phyloP scores from a whole-genome alignment of 1,140 invertebrate genomes.

The Globodera rostochiensis region DNA sequence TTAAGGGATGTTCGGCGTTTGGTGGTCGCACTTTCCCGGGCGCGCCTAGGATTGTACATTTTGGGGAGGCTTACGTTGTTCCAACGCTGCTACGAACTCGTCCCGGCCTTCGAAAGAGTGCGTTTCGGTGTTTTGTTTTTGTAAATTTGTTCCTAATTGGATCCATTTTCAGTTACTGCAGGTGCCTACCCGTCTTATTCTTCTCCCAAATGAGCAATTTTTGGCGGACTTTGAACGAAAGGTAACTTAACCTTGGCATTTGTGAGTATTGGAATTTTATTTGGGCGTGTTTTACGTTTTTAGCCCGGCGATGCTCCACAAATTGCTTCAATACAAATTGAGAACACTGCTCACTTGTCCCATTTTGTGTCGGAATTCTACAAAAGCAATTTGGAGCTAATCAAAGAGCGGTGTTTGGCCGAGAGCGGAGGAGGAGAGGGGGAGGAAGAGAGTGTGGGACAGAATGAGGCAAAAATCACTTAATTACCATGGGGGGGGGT shows the following conservation, averaged over 20 bases:
- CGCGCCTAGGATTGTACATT: constrained; percentile 92
- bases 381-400: constrained; percentile 51
- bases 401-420: constrained; percentile 42
- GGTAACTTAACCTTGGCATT: background rate
- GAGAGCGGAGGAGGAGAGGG: constrained; percentile 25
- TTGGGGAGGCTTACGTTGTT: constrained; percentile 90
- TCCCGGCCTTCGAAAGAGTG: constrained; percentile 87
- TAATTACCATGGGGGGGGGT: too few relatives aligned
- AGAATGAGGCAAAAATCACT: background rate
- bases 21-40: constrained; percentile 95
- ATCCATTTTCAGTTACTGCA: constrained; percentile 36
- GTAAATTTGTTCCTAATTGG: background rate
- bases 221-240: constrained; percentile 20
- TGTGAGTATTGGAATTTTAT: background rate
- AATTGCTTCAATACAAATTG: constrained; percentile 46
- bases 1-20: constrained; percentile 87
- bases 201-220: constrained; percentile 57
- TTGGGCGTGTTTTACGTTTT: background rate
- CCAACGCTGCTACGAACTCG: constrained; percentile 92
- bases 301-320: constrained; percentile 33
- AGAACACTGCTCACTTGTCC: constrained; percentile 58
- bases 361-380: constrained; percentile 65
- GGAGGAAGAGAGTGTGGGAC: constrained; percentile 7
- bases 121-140: constrained; percentile 23
- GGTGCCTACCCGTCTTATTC: constrained; percentile 46